Base-by-base conservation (phyloP, 2,797 vertebrate genomes). In the Mallotus villosus region DNA sequence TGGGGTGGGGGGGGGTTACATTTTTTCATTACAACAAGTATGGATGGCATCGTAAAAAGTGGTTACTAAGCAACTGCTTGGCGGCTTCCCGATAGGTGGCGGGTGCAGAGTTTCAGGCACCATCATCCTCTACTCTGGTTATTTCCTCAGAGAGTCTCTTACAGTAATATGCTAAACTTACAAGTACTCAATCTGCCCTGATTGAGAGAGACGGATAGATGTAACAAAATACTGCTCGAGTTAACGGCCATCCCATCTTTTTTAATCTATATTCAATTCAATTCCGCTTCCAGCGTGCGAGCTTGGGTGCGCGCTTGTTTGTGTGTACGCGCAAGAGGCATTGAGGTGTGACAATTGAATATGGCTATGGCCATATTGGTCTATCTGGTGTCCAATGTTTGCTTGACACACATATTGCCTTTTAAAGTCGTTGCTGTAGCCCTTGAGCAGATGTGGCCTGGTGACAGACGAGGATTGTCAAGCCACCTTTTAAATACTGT, bases 31-130 rank as follows among this genome's bases (percentile, higher is more conserved):
- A 89, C 79, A 91, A 88, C 83, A 83, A 88, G 86, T 89, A 90
- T 71, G 83, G 86, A 86, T 86, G 85, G 87, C 80, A 85, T 91
- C 71, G 72, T 88, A 64, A 86, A 89, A 89, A 77, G 63, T 70
- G 79, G 92, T 94, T 92, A 91, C 93, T 85, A 92, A 86, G 93
- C 92, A 93, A 94, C 92, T 90, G 89, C 87, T 87, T 84, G 85
- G 74, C 73, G 72, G 81, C 80, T 87, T 86, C 78, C 84, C 87
- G 89, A 91, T 92, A 87, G 89, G 77, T 74, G 74, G 83, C 81
- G 77, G 75, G 79, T 73, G 78, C 73, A 64, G 65, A 77, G 77
- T 84, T 79, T 81, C 79, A 83, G 76, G 78, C 79, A 78, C 85
- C 83, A 81, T 84, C 74, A 79, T 80, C 84, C 68, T 80, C 75